phyloP scores from a whole-genome alignment of 2,113 vertebrate genomes.

The Lepus europaeus region DNA sequence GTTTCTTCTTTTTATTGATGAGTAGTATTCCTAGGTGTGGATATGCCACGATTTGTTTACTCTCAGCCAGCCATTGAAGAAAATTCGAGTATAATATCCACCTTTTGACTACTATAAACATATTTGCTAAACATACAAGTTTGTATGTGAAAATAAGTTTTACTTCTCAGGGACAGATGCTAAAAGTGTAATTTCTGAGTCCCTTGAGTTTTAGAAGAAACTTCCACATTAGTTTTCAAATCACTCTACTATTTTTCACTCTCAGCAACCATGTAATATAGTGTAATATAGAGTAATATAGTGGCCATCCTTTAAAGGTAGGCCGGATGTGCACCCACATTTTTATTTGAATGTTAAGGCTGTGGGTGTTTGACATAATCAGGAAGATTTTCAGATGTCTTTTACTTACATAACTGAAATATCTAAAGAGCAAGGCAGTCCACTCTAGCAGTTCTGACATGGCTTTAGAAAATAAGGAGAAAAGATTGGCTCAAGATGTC shows the following conservation, averaged over 20 bases:
- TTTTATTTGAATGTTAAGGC: not conserved
- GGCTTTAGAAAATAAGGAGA: not conserved
- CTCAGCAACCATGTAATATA: not conserved
- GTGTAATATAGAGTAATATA: too few species aligned
- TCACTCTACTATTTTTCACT: not conserved
- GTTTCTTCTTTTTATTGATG: not conserved
- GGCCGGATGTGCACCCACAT: rapidly evolving
- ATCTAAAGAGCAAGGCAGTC: not conserved
- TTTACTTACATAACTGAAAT: not conserved
- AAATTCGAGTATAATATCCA: not conserved
- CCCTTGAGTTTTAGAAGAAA: not conserved
- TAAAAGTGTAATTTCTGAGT: not conserved
- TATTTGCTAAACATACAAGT: not conserved
- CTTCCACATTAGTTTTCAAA: not conserved
- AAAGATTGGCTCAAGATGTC: not conserved
- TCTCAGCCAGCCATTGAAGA: not conserved
- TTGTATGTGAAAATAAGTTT: not conserved
- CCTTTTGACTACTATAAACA: not conserved
- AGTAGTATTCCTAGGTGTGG: not conserved
- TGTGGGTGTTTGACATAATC: not conserved
- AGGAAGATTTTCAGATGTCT: not conserved
- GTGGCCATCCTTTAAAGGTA: not conserved
- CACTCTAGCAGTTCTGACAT: not conserved
- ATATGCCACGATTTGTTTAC: not conserved
- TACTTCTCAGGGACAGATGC: not conserved